Conservation (phyloP, 1,140 invertebrate genomes). For the Globodera ellingtonae region DNA sequence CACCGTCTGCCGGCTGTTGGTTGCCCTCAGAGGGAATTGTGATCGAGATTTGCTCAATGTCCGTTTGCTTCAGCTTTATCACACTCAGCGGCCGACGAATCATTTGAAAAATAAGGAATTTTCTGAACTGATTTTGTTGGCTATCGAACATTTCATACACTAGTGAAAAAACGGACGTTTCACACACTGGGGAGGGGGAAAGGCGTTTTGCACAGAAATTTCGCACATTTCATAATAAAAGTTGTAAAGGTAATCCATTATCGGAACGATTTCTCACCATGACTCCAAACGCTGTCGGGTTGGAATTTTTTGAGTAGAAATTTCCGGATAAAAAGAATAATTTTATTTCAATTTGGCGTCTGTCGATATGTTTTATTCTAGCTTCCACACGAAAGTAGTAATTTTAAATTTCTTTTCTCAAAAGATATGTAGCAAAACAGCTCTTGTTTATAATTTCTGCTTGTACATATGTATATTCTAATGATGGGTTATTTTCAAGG, state of each 20-base stretch:
- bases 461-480: background rate
- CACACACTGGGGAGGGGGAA: no score
- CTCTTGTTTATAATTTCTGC: background rate
- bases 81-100: background rate
- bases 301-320: no score
- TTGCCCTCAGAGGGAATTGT: background rate
- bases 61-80: background rate
- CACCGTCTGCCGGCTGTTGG: background rate
- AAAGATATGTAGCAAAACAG: background rate
- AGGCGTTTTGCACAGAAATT: no score
- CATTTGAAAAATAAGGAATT: background rate
- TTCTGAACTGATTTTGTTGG: background rate
- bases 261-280: no score
- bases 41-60: background rate
- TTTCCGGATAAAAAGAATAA: no score
- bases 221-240: no score
- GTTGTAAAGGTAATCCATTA: no score
- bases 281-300: no score
- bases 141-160: no score
- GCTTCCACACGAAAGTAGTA: background rate
- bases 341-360: no score
- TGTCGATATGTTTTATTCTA: background rate
- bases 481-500: no score
- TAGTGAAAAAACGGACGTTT: no score
- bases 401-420: background rate